These are phyloP conservation scores for Canis aureus DNA, from an alignment of 2,113 vertebrate genomes.

Conservation along the genomic window DNA sequence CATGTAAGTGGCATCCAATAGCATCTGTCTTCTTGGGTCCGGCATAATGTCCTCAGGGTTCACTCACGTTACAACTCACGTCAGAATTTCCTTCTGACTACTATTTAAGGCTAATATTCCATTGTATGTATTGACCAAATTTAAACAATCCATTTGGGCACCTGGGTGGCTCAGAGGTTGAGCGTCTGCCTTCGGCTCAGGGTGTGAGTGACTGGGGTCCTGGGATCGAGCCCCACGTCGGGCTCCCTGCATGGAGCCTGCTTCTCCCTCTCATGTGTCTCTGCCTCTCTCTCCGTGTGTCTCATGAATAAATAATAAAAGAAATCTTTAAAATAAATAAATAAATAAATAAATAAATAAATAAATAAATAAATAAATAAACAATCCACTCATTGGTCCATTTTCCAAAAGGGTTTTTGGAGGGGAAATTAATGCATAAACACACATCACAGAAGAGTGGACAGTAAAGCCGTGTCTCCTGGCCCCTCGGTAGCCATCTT, in stretches of 20 bases:
- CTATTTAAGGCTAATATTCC: background rate
- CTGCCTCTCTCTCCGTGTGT: too few relatives aligned
- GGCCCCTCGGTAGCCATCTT: background rate
- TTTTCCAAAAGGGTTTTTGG: background rate
- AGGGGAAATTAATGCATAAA: background rate
- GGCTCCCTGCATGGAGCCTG: too few relatives aligned
- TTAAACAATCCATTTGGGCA: background rate
- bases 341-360: background rate
- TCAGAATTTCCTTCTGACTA: background rate
- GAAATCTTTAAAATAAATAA: too few relatives aligned
- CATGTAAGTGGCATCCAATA: background rate
- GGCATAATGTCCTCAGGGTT: background rate
- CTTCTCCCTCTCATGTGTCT: too few relatives aligned
- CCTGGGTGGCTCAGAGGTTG: too few relatives aligned
- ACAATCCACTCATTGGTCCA: background rate
- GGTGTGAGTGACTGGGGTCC: too few relatives aligned
- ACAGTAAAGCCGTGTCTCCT: background rate
- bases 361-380: background rate
- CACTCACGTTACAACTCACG: background rate
- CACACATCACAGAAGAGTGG: background rate
- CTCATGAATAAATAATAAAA: too few relatives aligned
- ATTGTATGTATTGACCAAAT: background rate
- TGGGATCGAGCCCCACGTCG: too few relatives aligned
- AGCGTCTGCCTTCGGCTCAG: too few relatives aligned
- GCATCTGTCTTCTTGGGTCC: background rate